phyloP scores from a whole-genome alignment of 1,140 invertebrate species.

The Lethrus apterus region DNA sequence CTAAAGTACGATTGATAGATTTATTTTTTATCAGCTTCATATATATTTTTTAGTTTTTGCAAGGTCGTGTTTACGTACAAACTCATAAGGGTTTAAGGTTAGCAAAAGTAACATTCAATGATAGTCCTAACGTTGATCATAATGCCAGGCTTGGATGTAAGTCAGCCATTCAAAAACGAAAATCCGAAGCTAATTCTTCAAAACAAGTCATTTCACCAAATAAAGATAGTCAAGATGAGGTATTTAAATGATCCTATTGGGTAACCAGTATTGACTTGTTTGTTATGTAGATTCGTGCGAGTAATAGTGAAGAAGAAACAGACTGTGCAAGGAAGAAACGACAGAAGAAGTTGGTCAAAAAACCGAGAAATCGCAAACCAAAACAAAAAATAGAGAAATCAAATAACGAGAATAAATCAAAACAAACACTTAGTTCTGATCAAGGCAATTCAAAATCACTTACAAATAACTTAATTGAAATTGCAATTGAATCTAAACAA shows the following conservation, averaged over 20 bases:
- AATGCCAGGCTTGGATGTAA: conserved; percentile 24
- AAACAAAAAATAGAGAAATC: conserved; percentile 10
- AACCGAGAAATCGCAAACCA: conserved; percentile 16
- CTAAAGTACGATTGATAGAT: conserved; percentile 46
- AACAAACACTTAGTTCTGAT: conserved; percentile 18
- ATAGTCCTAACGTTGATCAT: conserved; percentile 28
- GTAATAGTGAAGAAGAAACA: conserved; percentile 31
- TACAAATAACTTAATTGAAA: too few relatives aligned
- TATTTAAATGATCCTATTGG: conserved; percentile 10
- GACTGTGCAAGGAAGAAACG: conserved; percentile 24
- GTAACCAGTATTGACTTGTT: conserved; percentile 2
- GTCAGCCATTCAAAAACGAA: conserved; percentile 24
- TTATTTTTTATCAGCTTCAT: conserved; percentile 10
- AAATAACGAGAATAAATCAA: conserved; percentile 14
- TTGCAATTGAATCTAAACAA: too few relatives aligned
- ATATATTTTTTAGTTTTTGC: conserved; percentile 60
- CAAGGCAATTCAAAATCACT: too few relatives aligned
- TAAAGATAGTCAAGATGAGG: conserved; percentile 36
- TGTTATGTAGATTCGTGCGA: conserved; percentile 11
- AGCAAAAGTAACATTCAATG: conserved; percentile 53
- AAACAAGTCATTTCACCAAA: conserved; percentile 28
- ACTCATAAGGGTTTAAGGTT: conserved; percentile 58
- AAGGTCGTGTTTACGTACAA: conserved; percentile 66
- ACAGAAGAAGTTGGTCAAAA: conserved; percentile 18
- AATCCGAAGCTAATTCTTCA: conserved; percentile 27